phyloP scores from a whole-genome alignment of 1,140 invertebrate genomes.

The Ptiloglossa arizonensis region DNA sequence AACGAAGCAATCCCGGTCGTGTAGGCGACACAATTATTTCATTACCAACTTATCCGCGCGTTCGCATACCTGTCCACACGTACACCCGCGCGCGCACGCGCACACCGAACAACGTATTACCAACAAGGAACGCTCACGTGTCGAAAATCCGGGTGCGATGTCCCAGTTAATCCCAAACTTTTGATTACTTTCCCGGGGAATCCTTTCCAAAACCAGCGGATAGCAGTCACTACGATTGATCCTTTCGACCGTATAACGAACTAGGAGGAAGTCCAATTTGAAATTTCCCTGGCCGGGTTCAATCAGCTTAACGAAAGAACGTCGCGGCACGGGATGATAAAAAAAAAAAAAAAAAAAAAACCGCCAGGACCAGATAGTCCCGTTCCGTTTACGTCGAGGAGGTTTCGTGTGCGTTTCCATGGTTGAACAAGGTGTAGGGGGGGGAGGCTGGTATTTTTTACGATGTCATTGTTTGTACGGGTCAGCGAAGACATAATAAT shows the following conservation, averaged over 20 bases:
- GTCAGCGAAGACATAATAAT: slow-evolving; percentile 59
- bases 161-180: slow-evolving; percentile 46
- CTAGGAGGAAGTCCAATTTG: slow-evolving; percentile 52
- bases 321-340: slow-evolving; percentile 19
- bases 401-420: no score
- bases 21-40: neutral
- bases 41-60: neutral
- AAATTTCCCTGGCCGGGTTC: slow-evolving; percentile 47
- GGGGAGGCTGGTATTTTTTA: slow-evolving; percentile 55
- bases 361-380: slow-evolving; percentile 56
- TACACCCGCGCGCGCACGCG: no score
- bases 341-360: slow-evolving; percentile 1
- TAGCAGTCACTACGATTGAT: slow-evolving; percentile 43
- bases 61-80: neutral
- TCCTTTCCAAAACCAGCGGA: slow-evolving; percentile 44
- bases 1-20: neutral
- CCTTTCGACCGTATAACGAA: slow-evolving; percentile 54
- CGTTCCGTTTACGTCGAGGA: slow-evolving; percentile 57
- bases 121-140: slow-evolving; percentile 36
- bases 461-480: slow-evolving; percentile 68
- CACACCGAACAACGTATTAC: neutral
- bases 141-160: slow-evolving; percentile 39
- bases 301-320: slow-evolving; percentile 64
- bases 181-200: slow-evolving; percentile 45
- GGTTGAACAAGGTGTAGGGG: no score